Base-by-base conservation (phyloP, 2,113 vertebrate species). In the Oxyruncus cristatus region DNA sequence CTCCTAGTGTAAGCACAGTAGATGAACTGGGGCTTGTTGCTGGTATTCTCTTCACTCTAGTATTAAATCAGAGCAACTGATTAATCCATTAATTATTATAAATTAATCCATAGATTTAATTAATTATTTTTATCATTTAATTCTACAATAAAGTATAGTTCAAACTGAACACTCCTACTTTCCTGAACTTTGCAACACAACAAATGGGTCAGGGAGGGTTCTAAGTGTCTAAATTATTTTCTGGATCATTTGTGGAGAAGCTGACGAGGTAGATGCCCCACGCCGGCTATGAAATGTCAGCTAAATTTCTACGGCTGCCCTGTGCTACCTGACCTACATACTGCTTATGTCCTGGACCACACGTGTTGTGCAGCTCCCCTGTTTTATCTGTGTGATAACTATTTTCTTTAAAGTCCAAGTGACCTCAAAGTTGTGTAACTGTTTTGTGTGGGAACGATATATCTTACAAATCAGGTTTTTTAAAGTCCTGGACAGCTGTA, bases 401-500 rank as follows among this genome's bases (percentile, higher is more conserved):
- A 16, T 61, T 61, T 61, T 84, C 50, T 67, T 33, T 33, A 11
- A 75, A 66, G 78, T 56, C 33, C 26, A 50, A 46, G 32, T 52
- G 46, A 56, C 22, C 7, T 71, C 50, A 35, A 14, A 66, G 28
- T 49, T 79, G 11, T 73, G 30, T 37, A 23, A 39, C 30, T 12
- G 4, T 46, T 44, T 49, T 55, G 12, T 1, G 1, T 61, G 46
- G 21, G 39, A 70, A 26, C 0, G 2, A 67, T 26, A 18, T 21
- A 62, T 56, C 14, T 56, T 37, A 23, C 19, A 62, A 52, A 46
- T 62, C 7, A 27, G 6, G 8, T 11, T 68, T 71, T 33, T 44
- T 52, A 2, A 68, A 74, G 35, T 70, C 35, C 24, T 46, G 28
- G 53, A 70, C 44, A 65, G 3, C 32, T 12, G 8, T 42, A 24